Evolutionary conservation across 2,113 vertebrate genomes (phyloP).

Genomic region (Oreocharis arfaki): DNA sequence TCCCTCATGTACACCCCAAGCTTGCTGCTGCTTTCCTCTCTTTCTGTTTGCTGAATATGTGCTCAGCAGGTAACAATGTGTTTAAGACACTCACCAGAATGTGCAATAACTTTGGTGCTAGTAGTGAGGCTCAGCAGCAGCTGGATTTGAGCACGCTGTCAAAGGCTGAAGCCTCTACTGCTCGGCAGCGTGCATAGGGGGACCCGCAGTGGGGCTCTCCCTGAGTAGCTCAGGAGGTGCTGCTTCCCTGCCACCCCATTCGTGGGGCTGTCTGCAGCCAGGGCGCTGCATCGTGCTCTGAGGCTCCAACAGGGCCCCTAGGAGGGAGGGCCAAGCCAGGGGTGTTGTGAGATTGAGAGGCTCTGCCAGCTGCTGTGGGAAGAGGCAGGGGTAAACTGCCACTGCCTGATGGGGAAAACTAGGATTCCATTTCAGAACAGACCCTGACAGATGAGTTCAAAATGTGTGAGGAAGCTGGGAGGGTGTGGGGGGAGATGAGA

Average conservation of each 20-base stretch:
- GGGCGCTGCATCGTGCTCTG: background rate
- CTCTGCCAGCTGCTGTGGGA: background rate
- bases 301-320: background rate
- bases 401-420: background rate
- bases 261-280: background rate
- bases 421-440: conserved; percentile 13
- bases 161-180: conserved; percentile 54
- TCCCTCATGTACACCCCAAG: background rate
- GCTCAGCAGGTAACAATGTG: conserved; percentile 28
- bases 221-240: background rate
- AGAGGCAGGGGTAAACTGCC: conserved; percentile 33
- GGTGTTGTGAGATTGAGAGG: background rate
- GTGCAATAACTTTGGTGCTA: conserved; percentile 49
- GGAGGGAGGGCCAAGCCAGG: background rate
- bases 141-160: conserved; percentile 23
- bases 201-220: background rate
- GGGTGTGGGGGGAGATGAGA: background rate
- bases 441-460: conserved; percentile 50
- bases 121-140: conserved; percentile 33
- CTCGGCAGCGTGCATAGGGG: background rate
- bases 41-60: conserved; percentile 9
- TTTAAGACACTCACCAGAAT: conserved; percentile 31
- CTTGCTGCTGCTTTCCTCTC: background rate
- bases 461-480: conserved; percentile 4
- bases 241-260: background rate